Conservation (phyloP, 2,113 vertebrate species). For the Osmerus mordax region DNA sequence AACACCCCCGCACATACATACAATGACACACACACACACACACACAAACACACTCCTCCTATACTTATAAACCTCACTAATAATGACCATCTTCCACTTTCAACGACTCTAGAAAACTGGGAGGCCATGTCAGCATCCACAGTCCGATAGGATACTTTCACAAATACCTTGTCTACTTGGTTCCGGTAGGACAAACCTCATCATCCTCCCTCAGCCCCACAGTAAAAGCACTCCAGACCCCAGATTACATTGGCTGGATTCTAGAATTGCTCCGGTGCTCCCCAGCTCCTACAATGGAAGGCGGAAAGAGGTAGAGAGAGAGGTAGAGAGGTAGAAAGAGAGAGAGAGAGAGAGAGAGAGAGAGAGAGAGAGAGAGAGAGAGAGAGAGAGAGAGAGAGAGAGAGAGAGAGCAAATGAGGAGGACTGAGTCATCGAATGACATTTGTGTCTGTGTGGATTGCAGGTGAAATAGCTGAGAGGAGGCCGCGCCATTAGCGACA, state of each 20-base stretch:
- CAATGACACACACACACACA: too few species aligned
- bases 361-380: neutral
- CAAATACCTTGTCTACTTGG: constrained; percentile 25
- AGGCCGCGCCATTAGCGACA: constrained; percentile 32
- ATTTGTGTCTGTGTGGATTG: constrained; percentile 1
- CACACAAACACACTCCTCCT: too few species aligned
- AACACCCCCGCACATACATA: too few species aligned
- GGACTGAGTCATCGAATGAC: neutral
- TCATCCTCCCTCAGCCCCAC: constrained; percentile 8
- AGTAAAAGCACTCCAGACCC: neutral
- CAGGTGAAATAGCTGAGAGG: constrained; percentile 33
- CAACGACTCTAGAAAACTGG: too few species aligned
- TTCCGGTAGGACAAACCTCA: constrained; percentile 17
- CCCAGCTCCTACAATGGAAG: constrained; percentile 21
- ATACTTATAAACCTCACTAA: too few species aligned
- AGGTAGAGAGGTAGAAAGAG: neutral
- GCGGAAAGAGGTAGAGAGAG: neutral
- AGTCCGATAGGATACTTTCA: too few species aligned
- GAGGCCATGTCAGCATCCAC: too few species aligned
- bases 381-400: constrained; percentile 23
- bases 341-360: constrained; percentile 14
- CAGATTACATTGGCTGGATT: constrained; percentile 20
- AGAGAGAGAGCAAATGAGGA: neutral
- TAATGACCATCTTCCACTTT: too few species aligned
- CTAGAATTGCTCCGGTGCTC: constrained; percentile 39